Percentiles rank a stretch among this genome's conserved stretches.
Evolutionary conservation across 2,113 vertebrate species (phyloP).

Genomic region (Nothocercus julius): DNA sequence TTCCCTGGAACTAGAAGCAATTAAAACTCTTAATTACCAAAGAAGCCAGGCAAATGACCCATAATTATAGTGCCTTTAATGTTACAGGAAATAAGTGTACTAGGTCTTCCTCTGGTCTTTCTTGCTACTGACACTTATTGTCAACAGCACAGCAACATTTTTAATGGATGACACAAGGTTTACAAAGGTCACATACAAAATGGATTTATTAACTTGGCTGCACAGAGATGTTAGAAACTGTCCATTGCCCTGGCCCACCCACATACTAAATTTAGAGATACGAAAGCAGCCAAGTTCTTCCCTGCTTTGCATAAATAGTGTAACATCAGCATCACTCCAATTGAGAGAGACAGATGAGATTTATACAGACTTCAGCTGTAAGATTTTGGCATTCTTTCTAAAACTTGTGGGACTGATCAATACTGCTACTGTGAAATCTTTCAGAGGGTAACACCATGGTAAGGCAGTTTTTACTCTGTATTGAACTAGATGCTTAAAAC

Average conservation of each 20-base stretch:
- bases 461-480: constrained; percentile 42
- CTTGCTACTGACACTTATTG: constrained; percentile 23
- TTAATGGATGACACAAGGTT: not conserved
- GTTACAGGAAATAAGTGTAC: constrained; percentile 44
- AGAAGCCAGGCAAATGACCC: constrained; percentile 71
- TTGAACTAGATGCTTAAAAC: constrained; percentile 40
- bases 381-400: constrained; percentile 31
- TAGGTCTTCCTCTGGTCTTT: constrained; percentile 9
- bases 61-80: constrained; percentile 64
- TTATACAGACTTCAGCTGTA: constrained; percentile 43
- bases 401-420: constrained; percentile 42
- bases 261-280: constrained; percentile 31
- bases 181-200: not conserved
- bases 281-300: constrained; percentile 37
- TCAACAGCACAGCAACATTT: not conserved
- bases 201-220: constrained; percentile 27
- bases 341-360: constrained; percentile 39
- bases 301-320: not conserved
- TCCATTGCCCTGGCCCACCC: not conserved
- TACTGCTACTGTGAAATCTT: constrained; percentile 20
- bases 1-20: constrained; percentile 76
- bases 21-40: constrained; percentile 79
- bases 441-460: constrained; percentile 36
- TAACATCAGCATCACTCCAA: constrained; percentile 39
- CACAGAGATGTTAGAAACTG: not conserved